Evolutionary conservation across 2,797 vertebrate genomes (phyloP).

Genomic region (Sphaeramia orbicularis): DNA sequence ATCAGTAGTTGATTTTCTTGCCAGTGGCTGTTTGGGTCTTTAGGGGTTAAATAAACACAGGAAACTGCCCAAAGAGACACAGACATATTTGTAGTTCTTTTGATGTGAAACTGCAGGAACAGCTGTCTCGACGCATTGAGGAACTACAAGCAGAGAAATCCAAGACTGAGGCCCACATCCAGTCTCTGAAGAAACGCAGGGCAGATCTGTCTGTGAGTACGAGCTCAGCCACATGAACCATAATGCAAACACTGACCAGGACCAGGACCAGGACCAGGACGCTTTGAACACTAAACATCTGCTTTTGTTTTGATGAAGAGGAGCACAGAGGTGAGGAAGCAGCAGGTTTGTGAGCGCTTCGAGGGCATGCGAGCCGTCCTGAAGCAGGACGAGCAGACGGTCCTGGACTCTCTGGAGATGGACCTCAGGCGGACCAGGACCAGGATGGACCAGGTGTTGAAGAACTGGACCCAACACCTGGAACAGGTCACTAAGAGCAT

Average conservation of each 20-base stretch:
- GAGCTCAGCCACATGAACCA: background rate
- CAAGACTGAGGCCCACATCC: conserved; percentile 76
- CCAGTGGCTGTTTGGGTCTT: too few relatives aligned
- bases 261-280: too few relatives aligned
- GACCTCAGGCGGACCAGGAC: conserved; percentile 73
- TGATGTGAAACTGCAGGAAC: conserved; percentile 65
- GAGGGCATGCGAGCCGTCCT: conserved; percentile 71
- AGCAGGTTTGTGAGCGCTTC: conserved; percentile 75
- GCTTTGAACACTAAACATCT: too few relatives aligned
- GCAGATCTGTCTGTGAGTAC: conserved; percentile 78
- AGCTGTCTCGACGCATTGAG: conserved; percentile 71
- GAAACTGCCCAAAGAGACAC: too few relatives aligned
- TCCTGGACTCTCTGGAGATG: conserved; percentile 76
- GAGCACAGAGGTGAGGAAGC: conserved; percentile 79
- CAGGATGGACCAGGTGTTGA: conserved; percentile 75
- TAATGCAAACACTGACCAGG: too few relatives aligned
- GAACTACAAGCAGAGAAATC: conserved; percentile 74
- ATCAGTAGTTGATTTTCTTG: too few relatives aligned
- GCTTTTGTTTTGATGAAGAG: conserved; percentile 65
- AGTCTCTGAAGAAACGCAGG: conserved; percentile 84
- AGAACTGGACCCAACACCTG: conserved; percentile 77
- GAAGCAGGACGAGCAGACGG: conserved; percentile 71
- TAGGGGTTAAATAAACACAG: too few relatives aligned
- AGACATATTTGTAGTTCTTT: too few relatives aligned
- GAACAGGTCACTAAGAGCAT: conserved; percentile 72